Evolutionary conservation across 2,797 vertebrate species (phyloP).

Genomic region (Oryzias sinensis): DNA sequence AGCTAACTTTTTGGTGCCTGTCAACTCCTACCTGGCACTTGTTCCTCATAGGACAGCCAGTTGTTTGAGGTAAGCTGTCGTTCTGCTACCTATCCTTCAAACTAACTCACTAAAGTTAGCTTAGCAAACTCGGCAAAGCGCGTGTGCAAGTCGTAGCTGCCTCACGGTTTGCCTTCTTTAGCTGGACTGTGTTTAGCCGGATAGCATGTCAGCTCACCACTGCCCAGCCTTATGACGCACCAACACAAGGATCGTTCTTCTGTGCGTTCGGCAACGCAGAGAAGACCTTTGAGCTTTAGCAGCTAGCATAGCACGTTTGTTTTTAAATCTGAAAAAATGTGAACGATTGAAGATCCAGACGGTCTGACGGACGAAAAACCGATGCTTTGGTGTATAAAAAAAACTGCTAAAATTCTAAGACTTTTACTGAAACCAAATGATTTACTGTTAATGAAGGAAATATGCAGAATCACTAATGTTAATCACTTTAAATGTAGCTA

Average conservation of each 20-base stretch:
- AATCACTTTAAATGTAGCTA: too few relatives aligned
- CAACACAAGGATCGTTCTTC: constrained; percentile 12
- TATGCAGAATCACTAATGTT: too few relatives aligned
- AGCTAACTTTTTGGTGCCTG: constrained; percentile 55
- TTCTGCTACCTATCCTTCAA: constrained; percentile 27
- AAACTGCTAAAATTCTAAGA: too few relatives aligned
- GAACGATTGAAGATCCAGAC: too few relatives aligned
- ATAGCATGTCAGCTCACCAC: constrained; percentile 61
- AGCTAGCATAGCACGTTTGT: too few relatives aligned
- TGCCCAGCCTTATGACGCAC: constrained; percentile 59
- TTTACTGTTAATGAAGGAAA: too few relatives aligned
- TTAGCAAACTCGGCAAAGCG: constrained; percentile 21
- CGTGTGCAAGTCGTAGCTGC: constrained; percentile 36
- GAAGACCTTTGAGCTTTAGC: constrained; percentile 4
- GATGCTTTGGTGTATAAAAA: too few relatives aligned
- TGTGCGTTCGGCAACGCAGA: constrained; percentile 1
- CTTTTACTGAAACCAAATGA: too few relatives aligned
- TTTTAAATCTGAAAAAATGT: too few relatives aligned
- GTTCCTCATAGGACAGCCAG: constrained; percentile 24
- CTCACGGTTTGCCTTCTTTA: constrained; percentile 50
- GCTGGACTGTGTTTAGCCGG: constrained; percentile 53
- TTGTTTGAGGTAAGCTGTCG: constrained; percentile 23
- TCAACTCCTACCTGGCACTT: constrained; percentile 29
- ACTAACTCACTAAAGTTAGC: constrained; percentile 40
- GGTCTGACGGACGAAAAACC: too few relatives aligned